A percentile compares a stretch with the other conserved stretches of the same genome.
phyloP scores from a whole-genome alignment of 2,113 vertebrate genomes.

The Lagopus muta region DNA sequence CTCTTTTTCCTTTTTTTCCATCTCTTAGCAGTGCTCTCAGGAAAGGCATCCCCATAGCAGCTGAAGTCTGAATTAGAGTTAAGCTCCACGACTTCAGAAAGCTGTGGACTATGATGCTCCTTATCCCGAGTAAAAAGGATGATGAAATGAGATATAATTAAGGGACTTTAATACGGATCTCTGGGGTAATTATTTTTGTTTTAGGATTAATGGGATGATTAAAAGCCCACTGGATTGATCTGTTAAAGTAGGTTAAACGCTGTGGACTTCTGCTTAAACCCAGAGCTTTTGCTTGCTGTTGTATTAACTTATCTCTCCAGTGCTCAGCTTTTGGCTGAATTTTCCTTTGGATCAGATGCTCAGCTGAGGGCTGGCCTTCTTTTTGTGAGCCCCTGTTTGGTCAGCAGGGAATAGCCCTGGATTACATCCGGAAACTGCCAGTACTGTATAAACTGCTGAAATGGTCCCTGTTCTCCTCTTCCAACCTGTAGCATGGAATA shows the following conservation, averaged over 20 bases:
- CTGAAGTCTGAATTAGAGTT: background rate
- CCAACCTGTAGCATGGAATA: background rate
- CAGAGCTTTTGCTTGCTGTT: background rate
- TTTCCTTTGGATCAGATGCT: conserved; percentile 43
- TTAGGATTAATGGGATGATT: conserved; percentile 66
- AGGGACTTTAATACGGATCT: conserved; percentile 38
- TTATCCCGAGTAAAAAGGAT: conserved; percentile 18
- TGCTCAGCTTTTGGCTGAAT: conserved; percentile 2
- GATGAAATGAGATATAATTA: conserved; percentile 60
- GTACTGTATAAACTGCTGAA: background rate
- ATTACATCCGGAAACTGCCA: conserved; percentile 37
- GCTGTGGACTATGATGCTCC: background rate
- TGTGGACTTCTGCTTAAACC: conserved; percentile 39
- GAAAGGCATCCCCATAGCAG: background rate
- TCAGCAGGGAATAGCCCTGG: conserved; percentile 39
- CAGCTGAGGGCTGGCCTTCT: conserved; percentile 13
- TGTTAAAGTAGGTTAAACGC: conserved; percentile 68
- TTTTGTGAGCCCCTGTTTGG: conserved; percentile 18
- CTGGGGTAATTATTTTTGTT: conserved; percentile 70
- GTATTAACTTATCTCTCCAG: conserved; percentile 40
- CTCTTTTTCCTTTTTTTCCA: background rate
- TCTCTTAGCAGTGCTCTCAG: background rate
- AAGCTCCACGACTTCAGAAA: background rate
- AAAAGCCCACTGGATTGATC: conserved; percentile 41
- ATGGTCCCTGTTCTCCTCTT: background rate